phyloP scores from a whole-genome alignment of 1,140 invertebrate genomes.

The Phocides pigmalion region DNA sequence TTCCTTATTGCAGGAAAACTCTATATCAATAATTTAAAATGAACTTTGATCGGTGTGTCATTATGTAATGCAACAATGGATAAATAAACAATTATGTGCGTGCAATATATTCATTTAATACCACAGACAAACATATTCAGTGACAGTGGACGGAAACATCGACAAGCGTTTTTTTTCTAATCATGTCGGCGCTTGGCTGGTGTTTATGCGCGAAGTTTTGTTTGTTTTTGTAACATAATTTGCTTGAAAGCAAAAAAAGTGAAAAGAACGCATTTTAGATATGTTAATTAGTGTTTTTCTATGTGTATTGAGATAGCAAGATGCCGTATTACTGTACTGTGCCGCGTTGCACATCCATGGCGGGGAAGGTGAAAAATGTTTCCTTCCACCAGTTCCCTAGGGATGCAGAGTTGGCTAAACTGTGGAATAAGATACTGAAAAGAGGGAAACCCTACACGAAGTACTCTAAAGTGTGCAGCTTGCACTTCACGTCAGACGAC shows the following conservation, averaged over 20 bases:
- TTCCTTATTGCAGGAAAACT: not conserved
- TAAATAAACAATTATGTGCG: not conserved
- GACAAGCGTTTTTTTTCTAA: constrained; percentile 43
- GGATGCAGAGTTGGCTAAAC: constrained; percentile 69
- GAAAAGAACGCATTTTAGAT: constrained; percentile 41
- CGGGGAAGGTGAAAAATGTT: constrained; percentile 78
- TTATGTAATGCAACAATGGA: not conserved
- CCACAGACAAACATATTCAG: not conserved
- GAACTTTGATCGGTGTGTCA: not conserved
- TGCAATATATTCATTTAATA: not conserved
- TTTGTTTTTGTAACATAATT: constrained; percentile 61
- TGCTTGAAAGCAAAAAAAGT: constrained; percentile 31
- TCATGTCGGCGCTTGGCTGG: constrained; percentile 64
- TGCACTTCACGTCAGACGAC: constrained; percentile 76
- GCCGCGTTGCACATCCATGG: constrained; percentile 80
- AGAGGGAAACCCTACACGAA: constrained; percentile 79
- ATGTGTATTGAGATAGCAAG: constrained; percentile 40
- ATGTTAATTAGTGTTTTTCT: constrained; percentile 46
- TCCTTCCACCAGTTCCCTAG: constrained; percentile 80
- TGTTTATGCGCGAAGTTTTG: constrained; percentile 66
- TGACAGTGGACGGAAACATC: constrained; percentile 2
- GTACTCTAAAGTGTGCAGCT: constrained; percentile 81
- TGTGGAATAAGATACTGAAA: constrained; percentile 77
- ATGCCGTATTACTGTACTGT: constrained; percentile 82
- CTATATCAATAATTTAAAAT: not conserved